These are phyloP conservation scores for Lethrus apterus DNA, from an alignment of 1,140 invertebrate species.

Conservation along the genomic window DNA sequence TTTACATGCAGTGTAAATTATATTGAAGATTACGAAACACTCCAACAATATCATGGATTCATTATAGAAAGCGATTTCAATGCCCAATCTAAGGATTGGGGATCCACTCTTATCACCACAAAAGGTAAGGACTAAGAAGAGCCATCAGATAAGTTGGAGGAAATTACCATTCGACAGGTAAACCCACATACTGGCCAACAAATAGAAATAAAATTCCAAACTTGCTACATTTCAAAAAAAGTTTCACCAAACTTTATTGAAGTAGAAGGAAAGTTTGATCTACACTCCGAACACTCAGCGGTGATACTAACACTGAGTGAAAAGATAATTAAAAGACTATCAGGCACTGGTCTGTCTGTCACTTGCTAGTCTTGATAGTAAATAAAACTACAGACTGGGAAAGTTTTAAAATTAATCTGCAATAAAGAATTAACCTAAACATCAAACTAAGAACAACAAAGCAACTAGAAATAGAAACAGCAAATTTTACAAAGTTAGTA, in stretches of 20 bases:
- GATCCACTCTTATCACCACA: neutral
- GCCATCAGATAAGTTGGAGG: neutral
- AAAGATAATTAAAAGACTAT: constrained; percentile 14
- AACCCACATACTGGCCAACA: neutral
- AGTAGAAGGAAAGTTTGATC: constrained; percentile 17
- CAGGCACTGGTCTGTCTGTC: too few species aligned
- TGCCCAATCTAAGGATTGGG: neutral
- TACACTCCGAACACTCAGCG: constrained; percentile 28
- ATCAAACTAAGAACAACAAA: too few species aligned
- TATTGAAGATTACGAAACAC: too few species aligned
- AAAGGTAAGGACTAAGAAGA: neutral
- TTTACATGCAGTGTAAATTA: too few species aligned
- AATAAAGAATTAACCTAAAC: too few species aligned
- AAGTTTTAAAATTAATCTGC: too few species aligned
- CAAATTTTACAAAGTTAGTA: too few species aligned
- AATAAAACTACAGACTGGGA: too few species aligned
- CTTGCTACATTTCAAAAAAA: neutral
- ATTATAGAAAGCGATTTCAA: neutral
- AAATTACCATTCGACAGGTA: too few species aligned
- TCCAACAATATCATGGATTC: too few species aligned
- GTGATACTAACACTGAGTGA: constrained; percentile 19
- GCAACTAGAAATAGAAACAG: too few species aligned
- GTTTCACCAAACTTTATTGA: constrained; percentile 17
- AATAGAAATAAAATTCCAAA: neutral
- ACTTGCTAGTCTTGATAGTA: too few species aligned